Evolutionary conservation across 2,888 invertebrate species (phyloP), one percentile per base, ranked within the genome.

Genomic region (Vannuccia rotundouncinata): DNA sequence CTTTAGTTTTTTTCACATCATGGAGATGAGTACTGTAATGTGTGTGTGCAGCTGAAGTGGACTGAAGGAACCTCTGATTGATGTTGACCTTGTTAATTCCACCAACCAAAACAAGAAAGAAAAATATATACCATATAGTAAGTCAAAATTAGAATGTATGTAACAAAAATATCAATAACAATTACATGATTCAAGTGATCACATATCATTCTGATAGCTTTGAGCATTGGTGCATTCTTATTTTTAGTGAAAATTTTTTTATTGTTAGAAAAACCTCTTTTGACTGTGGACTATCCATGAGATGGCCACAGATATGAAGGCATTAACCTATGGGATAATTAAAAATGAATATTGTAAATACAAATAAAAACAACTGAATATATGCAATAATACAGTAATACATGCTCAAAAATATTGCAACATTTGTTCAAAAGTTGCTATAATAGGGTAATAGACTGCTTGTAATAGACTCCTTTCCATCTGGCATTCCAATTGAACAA

Each of bases 1-100:
- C 66, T 66, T 66, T 66, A 22, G 66, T 13, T 5, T 66, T 66
- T 66, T 66, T 66, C 22, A 22, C 66, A 66, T 66, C 22, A 5
- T 66, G 66, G 66, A 66, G 22, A 66, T 66, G 66, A 66, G 66
- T 66, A 66, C 10, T 2, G 66, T 66, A 66, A 66, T 27, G 66
- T 66, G 66, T 66, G 66, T 22, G 22, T 66, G 66, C 66, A 66
- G 66, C 66, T 13, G 66, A 66, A 66, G 25, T 27, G 22, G 66
- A 66, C 66, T 66, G 66, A 66, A 66, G 66, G 25, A 66, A 66
- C 66, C 66, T 66, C 66, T 66, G 66, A 22, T 66, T 66, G 10
- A 66, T 66, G 66, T 5, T 66, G 66, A 66, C 66, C 66, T 66
- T 22, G 22, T 5, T 2, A 66, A 66, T 66, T 66, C 66, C 22